Evolutionary conservation across 2,888 invertebrate genomes (phyloP), one percentile per base, ranked within the genome.

Genomic region (Tortrix viridana): DNA sequence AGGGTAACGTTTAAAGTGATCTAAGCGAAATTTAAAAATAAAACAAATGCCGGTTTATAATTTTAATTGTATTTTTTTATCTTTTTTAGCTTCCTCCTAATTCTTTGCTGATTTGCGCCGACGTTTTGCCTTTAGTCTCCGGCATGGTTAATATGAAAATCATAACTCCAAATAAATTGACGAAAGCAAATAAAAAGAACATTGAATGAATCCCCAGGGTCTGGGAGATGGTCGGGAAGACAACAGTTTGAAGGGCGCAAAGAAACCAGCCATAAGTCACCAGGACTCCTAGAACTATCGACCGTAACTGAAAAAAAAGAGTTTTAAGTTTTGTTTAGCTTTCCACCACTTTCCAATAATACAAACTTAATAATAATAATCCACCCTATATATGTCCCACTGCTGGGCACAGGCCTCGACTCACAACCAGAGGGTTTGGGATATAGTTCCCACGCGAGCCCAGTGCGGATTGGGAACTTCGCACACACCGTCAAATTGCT

Each of bases 81-180:
- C 12, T 58, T 26, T 43, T n/a, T 22, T 12, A 53, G 5, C 5
- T 37, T 2, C 63, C 53, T 22, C 26, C 57, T 3, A 63, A 38
- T 43, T 58, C 57, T 26, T 63, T 58, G 3, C 47, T 32, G 5
- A 63, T 52, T 52, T 63, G 26, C 5, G 23, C 43, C 3, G 32
- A 14, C 19, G 57, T 58, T 32, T 63, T 63, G n/a, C 63, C 63
- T 37, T 63, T 63, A 3, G 63, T 63, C 23, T 63, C 63, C 5
- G 63, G 63, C 53, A 63, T 46, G 5, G 14, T 37, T 5, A 58
- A 48, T 20, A 23, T 53, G 12, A 57, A 58, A 22, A 53, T n/a
- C 3, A 38, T 41, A 6, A 48, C 41, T 14, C 63, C 63, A 14
- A 53, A 46, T 5, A 32, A 23, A 6, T 63, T 58, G 3, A 63